Percentiles rank a stretch among this genome's conserved stretches.
phyloP scores from a whole-genome alignment of 2,113 vertebrate species.

The Cebus imitator region DNA sequence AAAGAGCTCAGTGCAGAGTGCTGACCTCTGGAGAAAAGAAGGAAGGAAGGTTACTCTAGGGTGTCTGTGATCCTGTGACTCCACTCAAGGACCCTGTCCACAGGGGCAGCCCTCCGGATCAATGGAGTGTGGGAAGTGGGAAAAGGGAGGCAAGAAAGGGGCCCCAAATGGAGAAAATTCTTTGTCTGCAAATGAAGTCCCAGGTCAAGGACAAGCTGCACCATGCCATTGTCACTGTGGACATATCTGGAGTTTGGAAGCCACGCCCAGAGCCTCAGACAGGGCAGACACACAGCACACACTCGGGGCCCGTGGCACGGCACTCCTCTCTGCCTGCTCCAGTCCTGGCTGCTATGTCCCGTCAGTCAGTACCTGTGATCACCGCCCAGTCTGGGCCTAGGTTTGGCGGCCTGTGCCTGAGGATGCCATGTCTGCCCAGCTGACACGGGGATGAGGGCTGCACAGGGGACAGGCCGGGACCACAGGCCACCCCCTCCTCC shows the following conservation, averaged over 20 bases:
- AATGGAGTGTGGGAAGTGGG: too few relatives aligned
- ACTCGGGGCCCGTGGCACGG: accelerated
- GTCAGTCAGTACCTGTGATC: slow-evolving; percentile 85
- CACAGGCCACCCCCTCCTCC: slow-evolving; percentile 84
- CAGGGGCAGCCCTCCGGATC: background rate
- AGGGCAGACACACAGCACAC: background rate
- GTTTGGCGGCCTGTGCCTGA: slow-evolving; percentile 84
- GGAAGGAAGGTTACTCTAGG: background rate
- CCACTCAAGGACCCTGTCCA: background rate
- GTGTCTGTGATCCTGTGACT: background rate
- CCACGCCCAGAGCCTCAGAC: background rate
- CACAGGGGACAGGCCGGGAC: slow-evolving; percentile 78
- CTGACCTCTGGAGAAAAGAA: background rate
- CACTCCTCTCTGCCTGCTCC: too few relatives aligned
- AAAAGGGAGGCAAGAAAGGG: background rate
- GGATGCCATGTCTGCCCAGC: slow-evolving; percentile 86
- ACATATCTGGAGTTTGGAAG: background rate
- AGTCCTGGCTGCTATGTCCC: background rate
- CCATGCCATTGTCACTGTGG: background rate
- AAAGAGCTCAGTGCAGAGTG: background rate
- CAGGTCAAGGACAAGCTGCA: background rate
- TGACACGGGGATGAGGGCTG: slow-evolving; percentile 92
- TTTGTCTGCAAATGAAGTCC: background rate
- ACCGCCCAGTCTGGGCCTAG: slow-evolving; percentile 91
- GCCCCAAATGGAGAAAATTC: background rate